phyloP scores from a whole-genome alignment of 2,113 vertebrate genomes.

The Thamnophis sirtalis region DNA sequence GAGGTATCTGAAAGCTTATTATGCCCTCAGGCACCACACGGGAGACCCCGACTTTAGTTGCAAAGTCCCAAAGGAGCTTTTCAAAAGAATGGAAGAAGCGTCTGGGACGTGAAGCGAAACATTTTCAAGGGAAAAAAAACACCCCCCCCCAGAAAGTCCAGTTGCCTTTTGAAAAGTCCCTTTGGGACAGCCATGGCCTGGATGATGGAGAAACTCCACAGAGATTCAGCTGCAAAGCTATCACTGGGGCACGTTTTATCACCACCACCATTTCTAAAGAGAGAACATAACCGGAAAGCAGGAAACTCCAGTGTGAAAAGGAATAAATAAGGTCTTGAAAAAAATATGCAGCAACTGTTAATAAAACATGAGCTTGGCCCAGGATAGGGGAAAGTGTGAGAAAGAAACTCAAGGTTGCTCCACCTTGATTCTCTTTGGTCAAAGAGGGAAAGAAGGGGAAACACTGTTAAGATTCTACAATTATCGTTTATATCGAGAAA shows the following conservation, averaged over 20 bases:
- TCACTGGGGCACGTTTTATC: not conserved
- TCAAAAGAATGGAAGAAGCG: not conserved
- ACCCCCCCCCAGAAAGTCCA: not conserved
- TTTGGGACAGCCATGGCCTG: not conserved
- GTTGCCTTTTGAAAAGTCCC: not conserved
- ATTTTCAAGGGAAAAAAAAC: not conserved
- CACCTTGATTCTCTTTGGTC: not conserved
- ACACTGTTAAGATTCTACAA: not conserved
- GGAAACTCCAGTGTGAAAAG: not conserved
- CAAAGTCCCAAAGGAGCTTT: not conserved
- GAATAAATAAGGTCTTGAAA: not conserved
- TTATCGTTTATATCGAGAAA: not conserved
- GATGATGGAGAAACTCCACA: not conserved
- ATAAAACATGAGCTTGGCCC: not conserved
- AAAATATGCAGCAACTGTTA: not conserved
- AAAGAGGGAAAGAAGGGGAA: not conserved
- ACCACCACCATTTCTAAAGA: not conserved
- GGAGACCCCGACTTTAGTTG: not conserved
- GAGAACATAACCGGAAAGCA: not conserved
- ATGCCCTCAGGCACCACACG: not conserved
- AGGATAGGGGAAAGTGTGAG: not conserved
- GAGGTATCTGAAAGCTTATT: not conserved
- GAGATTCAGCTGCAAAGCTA: not conserved
- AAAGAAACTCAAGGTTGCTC: not conserved
- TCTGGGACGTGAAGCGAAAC: not conserved